Evolutionary conservation across 64 coral and sea anemone genomes (phyloP), one percentile per base, ranked within the genome.

Genomic region (Stylophora pistillata): DNA sequence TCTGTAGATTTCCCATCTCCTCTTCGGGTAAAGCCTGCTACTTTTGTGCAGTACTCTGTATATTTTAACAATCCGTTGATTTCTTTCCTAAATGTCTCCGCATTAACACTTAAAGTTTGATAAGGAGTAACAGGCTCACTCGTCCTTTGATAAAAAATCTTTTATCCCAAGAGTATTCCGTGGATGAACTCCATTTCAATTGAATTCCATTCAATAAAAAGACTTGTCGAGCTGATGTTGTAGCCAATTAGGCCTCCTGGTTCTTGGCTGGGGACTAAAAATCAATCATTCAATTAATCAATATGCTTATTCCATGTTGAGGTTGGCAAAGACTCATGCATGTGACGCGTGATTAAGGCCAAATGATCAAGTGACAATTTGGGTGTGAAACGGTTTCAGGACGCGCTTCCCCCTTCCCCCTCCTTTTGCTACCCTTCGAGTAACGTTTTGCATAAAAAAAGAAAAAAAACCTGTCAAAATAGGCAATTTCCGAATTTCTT

Each of bases 21-120:
- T 4, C 23, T 70, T 41, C 82, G 71, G 60, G 82, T 85, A 65
- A 69, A 85, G 68, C 60, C 82, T 9, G 68, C 60, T 3, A 85
- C 25, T 64, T 15, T 58, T 27, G 54, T 18, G 53, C 82, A 85
- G 33, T 85, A 85, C 23, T 53, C 34, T 5, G 37, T 85, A 31
- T 18, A 31, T 53, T 23, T 32, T 17, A 52, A 18, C 47, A 85
- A 53, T 37, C 37, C 82, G 12, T 61, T 69, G 25, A 47, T 13
- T 21, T 70, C 64, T 68, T 26, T 68, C 9, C 21, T 10, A 11
- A 68, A 11, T 11, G 64, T 28, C 11, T 68, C 23, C 21, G n/a
- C 13, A 2, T 16, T 13, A 34, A 53, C 33, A 20, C 1, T 69
- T 10, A 55, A 41, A 70, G 27, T 52, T 85, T n/a, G 28, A 63